Percentiles rank a stretch among this genome's conserved stretches.
phyloP scores from a whole-genome alignment of 2,888 invertebrate genomes.

The Lycocerus yunnanus region DNA sequence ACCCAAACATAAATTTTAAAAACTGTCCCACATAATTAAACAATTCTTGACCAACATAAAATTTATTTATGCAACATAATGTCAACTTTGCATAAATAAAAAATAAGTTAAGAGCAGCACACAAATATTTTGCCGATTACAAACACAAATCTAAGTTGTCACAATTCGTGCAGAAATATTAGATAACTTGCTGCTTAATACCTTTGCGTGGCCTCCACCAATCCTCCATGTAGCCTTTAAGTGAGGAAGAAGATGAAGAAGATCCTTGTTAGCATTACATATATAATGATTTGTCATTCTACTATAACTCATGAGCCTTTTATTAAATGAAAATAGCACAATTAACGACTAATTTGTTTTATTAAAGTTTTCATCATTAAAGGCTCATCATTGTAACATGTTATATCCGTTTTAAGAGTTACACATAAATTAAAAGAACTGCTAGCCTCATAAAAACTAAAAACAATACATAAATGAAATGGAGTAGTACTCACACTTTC shows the following conservation, averaged over 20 bases:
- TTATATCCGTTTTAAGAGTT: neutral
- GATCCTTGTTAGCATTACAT: conserved; percentile 63
- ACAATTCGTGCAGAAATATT: conserved; percentile 13
- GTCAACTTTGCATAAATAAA: conserved; percentile 19
- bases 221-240: conserved; percentile 98
- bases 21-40: neutral
- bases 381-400: neutral
- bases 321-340: conserved; percentile 7
- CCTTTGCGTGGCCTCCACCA: conserved; percentile 98
- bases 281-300: conserved; percentile 40
- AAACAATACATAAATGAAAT: conserved; percentile 25
- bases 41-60: neutral
- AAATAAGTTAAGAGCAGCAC: conserved; percentile 7
- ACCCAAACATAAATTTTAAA: neutral
- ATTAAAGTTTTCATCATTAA: neutral
- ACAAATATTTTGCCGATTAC: conserved; percentile 19
- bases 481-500: conserved; percentile 51
- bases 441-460: conserved; percentile 42
- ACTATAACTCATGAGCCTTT: conserved; percentile 27
- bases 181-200: conserved; percentile 48
- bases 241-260: conserved; percentile 79
- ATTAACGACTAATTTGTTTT: neutral
- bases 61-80: neutral
- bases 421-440: conserved; percentile 8
- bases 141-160: conserved; percentile 10